Percentiles rank a stretch among this genome's conserved stretches.
These are phyloP conservation scores for Micromys minutus DNA, from an alignment of 2,113 vertebrate species.

Conservation along the genomic window DNA sequence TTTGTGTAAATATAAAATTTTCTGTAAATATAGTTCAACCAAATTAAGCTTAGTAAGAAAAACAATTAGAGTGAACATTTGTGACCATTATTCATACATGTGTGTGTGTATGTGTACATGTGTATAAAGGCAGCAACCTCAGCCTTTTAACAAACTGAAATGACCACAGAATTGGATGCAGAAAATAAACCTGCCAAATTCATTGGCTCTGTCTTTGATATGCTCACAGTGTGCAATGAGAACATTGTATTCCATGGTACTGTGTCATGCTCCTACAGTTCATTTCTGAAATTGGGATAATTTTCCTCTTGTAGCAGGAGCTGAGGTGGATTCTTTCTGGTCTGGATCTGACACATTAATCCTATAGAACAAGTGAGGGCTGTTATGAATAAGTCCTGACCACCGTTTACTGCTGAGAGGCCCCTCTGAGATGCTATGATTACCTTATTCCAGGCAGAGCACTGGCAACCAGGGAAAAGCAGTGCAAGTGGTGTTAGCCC, in stretches of 20 bases:
- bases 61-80: conserved; percentile 6
- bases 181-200: conserved; percentile 25
- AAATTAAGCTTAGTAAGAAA: conserved; percentile 49
- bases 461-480: background rate
- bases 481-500: background rate
- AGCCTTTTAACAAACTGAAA: conserved; percentile 28
- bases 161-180: conserved; percentile 1
- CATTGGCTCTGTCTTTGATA: background rate
- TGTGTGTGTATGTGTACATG: background rate
- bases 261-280: background rate
- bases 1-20: background rate
- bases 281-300: background rate
- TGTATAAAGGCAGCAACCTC: background rate
- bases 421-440: background rate
- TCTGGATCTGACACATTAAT: background rate
- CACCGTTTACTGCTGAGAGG: background rate
- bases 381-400: background rate
- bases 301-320: background rate
- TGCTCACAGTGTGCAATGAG: background rate
- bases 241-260: background rate
- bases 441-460: background rate
- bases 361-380: background rate
- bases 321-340: background rate
- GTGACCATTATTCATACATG: background rate
- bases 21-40: conserved; percentile 19